phyloP scores from a whole-genome alignment of 2,113 vertebrate species.

The Phycodurus eques region DNA sequence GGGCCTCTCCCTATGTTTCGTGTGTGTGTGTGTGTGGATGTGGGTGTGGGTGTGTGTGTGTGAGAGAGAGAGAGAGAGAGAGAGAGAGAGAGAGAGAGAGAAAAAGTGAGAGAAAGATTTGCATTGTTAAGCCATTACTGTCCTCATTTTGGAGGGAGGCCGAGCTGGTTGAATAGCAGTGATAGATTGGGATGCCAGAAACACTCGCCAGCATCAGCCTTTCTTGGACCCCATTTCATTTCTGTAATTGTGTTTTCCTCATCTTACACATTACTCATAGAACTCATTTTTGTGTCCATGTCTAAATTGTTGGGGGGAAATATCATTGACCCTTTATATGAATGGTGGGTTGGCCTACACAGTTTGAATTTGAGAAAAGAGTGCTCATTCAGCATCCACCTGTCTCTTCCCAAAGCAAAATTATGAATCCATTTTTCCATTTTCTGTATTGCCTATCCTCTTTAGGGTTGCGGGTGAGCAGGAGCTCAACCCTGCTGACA shows the following conservation, averaged over 20 bases:
- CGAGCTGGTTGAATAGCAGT: conserved; percentile 27
- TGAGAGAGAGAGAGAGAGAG: background rate
- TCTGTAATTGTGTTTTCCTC: conserved; percentile 34
- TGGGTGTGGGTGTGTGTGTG: conserved; percentile 43
- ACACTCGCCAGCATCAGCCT: conserved; percentile 27
- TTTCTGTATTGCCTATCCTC: too few relatives aligned
- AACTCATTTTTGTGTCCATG: conserved; percentile 6
- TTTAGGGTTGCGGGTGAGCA: too few relatives aligned
- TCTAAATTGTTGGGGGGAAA: conserved; percentile 24
- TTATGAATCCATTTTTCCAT: background rate
- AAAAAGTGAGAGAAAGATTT: conserved; percentile 24
- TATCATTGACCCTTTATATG: conserved; percentile 3
- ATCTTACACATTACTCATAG: conserved; percentile 27
- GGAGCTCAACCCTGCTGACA: too few relatives aligned
- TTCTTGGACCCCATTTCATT: conserved; percentile 21
- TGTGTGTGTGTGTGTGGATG: conserved; percentile 43
- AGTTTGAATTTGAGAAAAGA: background rate
- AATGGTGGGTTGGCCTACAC: background rate
- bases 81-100: background rate
- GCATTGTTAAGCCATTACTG: conserved; percentile 62
- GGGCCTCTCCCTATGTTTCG: conserved; percentile 39
- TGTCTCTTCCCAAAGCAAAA: conserved; percentile 39
- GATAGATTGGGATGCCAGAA: conserved; percentile 43
- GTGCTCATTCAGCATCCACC: conserved; percentile 18
- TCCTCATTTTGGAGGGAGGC: conserved; percentile 52